Base-by-base conservation (phyloP, 2,888 invertebrate genomes). In the Cantharis rufa region DNA sequence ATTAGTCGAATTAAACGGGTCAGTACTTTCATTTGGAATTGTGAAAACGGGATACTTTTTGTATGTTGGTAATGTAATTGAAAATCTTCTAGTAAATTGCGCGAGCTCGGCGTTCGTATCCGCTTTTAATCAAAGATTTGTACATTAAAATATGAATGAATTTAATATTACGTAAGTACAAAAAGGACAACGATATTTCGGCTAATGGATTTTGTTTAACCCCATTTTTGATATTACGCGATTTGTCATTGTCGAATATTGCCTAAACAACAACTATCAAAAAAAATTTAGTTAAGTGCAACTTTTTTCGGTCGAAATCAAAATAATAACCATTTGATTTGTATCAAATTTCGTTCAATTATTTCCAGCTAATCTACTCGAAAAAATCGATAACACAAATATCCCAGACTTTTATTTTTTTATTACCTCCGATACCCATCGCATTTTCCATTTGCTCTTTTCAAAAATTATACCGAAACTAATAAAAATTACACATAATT, bases 241-340 rank as follows among this genome's bases (percentile, higher is more conserved):
- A 64, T 66, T 66, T 18, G 64, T 66, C 64, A 66, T 66, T 66
- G 18, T 66, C 64, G 18, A 66, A 66, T 66, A 66, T 48, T n/a
- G 48, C n/a, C n/a, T n/a, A 48, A 48, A 48, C 13, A 48, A 48
- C 13, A 18, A 18, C 18, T n/a, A 7, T n/a, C n/a, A n/a, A 48
- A 48, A 48, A n/a, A 48, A 48, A 48, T 13, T 48, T 48, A 48
- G 48, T 48, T 48, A 48, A 48, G 48, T 48, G 48, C n/a, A 48
- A 48, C 48, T 48, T 48, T 48, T 18, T 7, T 32, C 2, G n/a
- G 48, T 48, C 7, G n/a, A 48, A 48, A 48, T 9, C n/a, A 48
- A 48, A 48, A 48, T 48, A 48, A 48, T n/a, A 48, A 48, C 48
- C 48, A n/a, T 48, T 48, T 48, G 48, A 48, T 48, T 48, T 48